phyloP scores from a whole-genome alignment of 1,140 invertebrate species.

The Drosophila arawakana region DNA sequence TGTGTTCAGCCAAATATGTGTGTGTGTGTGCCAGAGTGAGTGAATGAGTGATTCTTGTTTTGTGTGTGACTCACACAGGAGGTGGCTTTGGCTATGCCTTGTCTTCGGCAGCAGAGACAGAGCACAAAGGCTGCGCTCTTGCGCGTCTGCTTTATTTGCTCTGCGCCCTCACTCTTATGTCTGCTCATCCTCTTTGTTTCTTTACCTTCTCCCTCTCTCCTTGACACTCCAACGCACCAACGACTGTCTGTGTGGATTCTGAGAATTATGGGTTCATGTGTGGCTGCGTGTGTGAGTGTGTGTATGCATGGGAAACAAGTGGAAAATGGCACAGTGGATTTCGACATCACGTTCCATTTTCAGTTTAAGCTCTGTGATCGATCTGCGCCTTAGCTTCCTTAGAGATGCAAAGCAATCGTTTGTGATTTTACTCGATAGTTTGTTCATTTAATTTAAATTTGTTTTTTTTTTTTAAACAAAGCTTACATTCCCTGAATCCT shows the following conservation, averaged over 20 bases:
- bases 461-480: no score
- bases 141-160: constrained; percentile 34
- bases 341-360: constrained; percentile 51
- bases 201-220: neutral
- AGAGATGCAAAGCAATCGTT: no score
- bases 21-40: neutral
- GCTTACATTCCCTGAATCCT: no score
- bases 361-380: constrained; percentile 63
- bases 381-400: constrained; percentile 25
- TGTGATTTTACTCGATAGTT: no score
- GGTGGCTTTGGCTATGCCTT: constrained; percentile 18
- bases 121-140: constrained; percentile 16
- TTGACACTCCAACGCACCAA: neutral
- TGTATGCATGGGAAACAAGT: constrained; percentile 47
- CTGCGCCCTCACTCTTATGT: constrained; percentile 11
- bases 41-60: constrained; percentile 27
- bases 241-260: constrained; percentile 38
- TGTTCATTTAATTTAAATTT: no score
- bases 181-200: no score
- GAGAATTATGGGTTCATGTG: constrained; percentile 65
- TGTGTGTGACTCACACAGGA: constrained; percentile 41
- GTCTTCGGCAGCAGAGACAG: neutral
- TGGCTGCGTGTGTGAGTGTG: constrained; percentile 13
- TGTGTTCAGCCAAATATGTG: neutral
- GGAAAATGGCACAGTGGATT: constrained; percentile 55